These are phyloP conservation scores for Aeoliscus strigatus DNA, from an alignment of 2,797 vertebrate genomes.

Conservation along the genomic window DNA sequence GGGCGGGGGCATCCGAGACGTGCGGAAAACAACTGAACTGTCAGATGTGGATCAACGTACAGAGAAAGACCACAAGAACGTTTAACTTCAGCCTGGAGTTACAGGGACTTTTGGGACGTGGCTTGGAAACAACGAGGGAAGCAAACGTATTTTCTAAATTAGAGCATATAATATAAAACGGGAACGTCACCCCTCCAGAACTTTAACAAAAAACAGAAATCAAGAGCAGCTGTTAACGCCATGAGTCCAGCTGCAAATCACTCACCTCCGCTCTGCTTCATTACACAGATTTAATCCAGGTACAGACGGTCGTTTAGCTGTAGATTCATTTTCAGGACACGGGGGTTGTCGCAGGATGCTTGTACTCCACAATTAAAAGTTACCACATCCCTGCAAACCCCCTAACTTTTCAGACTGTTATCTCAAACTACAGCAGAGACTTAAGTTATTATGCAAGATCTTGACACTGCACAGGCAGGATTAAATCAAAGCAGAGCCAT, in stretches of 20 bases:
- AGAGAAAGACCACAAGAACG: too few relatives aligned
- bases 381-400: slow-evolving; percentile 23
- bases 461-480: slow-evolving; percentile 45
- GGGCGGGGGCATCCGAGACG: background rate
- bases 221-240: too few relatives aligned
- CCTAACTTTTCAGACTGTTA: slow-evolving; percentile 32
- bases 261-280: too few relatives aligned
- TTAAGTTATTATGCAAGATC: slow-evolving; percentile 45
- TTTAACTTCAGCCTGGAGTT: too few relatives aligned
- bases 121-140: too few relatives aligned
- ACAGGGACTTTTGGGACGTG: too few relatives aligned
- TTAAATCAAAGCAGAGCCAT: slow-evolving; percentile 50
- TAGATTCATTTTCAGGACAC: slow-evolving; percentile 3
- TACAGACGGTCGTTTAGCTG: background rate
- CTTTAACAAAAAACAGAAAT: too few relatives aligned
- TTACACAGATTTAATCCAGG: too few relatives aligned
- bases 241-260: too few relatives aligned
- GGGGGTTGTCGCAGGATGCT: background rate
- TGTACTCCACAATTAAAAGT: slow-evolving; percentile 19
- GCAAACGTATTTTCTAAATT: too few relatives aligned
- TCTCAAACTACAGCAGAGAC: slow-evolving; percentile 17
- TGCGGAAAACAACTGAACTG: background rate
- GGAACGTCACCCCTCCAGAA: too few relatives aligned
- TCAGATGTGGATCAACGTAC: slow-evolving; percentile 4
- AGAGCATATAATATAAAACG: too few relatives aligned